Evolutionary conservation across 2,797 vertebrate genomes (phyloP).

Genomic region (Anomalospiza imberbis): DNA sequence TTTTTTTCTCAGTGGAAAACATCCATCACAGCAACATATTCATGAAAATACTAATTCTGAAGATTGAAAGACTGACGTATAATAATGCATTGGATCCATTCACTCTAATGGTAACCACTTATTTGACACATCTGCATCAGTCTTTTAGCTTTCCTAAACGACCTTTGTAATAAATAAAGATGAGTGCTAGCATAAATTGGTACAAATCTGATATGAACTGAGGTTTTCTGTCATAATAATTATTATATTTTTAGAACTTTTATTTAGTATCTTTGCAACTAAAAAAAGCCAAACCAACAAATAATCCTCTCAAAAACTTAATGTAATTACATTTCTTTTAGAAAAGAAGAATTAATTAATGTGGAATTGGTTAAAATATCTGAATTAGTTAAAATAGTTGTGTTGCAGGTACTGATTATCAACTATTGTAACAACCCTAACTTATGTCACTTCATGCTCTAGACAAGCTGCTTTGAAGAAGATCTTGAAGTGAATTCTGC

Average conservation of each 20-base stretch:
- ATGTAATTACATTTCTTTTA: not conserved
- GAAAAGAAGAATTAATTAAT: not conserved
- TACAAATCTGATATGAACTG: not conserved
- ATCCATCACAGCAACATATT: not conserved
- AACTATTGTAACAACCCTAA: not conserved
- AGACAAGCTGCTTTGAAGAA: not conserved
- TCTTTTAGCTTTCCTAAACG: not conserved
- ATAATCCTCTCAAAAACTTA: not conserved
- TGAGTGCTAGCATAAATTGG: not conserved
- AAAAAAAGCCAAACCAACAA: not conserved
- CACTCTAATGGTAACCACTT: not conserved
- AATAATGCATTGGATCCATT: not conserved
- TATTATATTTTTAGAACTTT: not conserved
- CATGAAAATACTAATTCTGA: not conserved
- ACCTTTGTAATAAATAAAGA: not conserved
- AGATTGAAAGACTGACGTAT: fast-evolving
- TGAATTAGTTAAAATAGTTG: not conserved
- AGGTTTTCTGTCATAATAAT: not conserved
- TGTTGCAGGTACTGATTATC: not conserved
- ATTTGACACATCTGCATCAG: not conserved
- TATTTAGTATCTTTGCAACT: not conserved
- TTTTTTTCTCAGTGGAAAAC: not conserved
- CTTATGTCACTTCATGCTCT: not conserved
- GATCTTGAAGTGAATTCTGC: not conserved
- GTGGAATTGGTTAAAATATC: not conserved